phyloP scores from a whole-genome alignment of 2,888 invertebrate species.

The Mycalesis mineus region DNA sequence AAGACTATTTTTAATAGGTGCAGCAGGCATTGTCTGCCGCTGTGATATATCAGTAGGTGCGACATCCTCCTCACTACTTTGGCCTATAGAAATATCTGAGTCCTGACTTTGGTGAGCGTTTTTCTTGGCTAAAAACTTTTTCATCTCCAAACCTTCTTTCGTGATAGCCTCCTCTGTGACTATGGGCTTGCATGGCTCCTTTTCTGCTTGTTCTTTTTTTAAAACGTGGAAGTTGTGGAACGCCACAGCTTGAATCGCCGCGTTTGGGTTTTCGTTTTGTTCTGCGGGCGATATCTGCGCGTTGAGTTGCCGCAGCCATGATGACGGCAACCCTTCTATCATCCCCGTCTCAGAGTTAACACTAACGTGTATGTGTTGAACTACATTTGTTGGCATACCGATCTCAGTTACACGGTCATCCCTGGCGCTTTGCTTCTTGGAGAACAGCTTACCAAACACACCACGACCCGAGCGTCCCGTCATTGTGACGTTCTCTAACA shows the following conservation, averaged over 20 bases:
- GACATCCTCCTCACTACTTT: slow-evolving; percentile 76
- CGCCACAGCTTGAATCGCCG: slow-evolving; percentile 93
- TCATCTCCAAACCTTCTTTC: slow-evolving; percentile 90
- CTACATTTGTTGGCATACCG: slow-evolving; percentile 90
- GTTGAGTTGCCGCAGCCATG: slow-evolving; percentile 88
- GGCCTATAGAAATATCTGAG: slow-evolving; percentile 71
- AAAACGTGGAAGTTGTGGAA: slow-evolving; percentile 90
- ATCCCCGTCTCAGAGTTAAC: slow-evolving; percentile 89
- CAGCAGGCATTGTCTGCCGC: slow-evolving; percentile 77
- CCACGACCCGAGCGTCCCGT: slow-evolving; percentile 70
- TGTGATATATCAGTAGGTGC: slow-evolving; percentile 59
- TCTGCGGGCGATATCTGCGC: slow-evolving; percentile 91
- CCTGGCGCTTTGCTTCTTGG: slow-evolving; percentile 63
- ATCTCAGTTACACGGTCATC: slow-evolving; percentile 82
- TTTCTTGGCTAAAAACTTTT: slow-evolving; percentile 85
- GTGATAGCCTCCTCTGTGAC: slow-evolving; percentile 89
- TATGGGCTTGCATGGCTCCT: slow-evolving; percentile 86
- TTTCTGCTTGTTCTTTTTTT: slow-evolving; percentile 86
- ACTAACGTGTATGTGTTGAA: slow-evolving; percentile 91
- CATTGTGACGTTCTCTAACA: slow-evolving; percentile 54
- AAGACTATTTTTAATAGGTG: slow-evolving; percentile 61
- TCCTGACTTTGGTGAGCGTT: slow-evolving; percentile 83
- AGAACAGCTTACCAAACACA: slow-evolving; percentile 72
- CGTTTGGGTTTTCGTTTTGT: slow-evolving; percentile 92
- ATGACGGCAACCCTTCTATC: slow-evolving; percentile 89